These are phyloP conservation scores for Leptothorax acervorum DNA, from an alignment of 2,888 invertebrate genomes.

Conservation along the genomic window DNA sequence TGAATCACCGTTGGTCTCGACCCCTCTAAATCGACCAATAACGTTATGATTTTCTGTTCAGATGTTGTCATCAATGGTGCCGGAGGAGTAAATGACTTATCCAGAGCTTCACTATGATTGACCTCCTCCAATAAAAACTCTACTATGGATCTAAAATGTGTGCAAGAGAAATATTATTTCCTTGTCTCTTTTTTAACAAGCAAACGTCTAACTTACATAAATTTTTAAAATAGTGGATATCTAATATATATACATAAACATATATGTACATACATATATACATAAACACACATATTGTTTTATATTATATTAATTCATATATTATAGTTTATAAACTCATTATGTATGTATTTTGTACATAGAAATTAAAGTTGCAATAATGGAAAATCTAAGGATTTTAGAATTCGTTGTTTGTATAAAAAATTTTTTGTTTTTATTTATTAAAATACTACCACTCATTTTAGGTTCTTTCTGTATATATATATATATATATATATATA, in stretches of 20 bases:
- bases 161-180: not conserved
- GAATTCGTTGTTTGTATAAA: not conserved
- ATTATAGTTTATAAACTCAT: too few species aligned
- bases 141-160: conserved; percentile 75
- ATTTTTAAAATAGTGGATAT: not conserved
- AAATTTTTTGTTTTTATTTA: not conserved
- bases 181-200: not conserved
- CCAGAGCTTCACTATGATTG: conserved; percentile 78
- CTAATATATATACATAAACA: too few species aligned
- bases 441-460: not conserved
- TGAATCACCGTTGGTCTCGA: conserved; percentile 73
- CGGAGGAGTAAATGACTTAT: conserved; percentile 84
- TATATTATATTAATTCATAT: too few species aligned
- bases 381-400: not conserved
- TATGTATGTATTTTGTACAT: too few species aligned
- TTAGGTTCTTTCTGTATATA: not conserved
- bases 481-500: too few species aligned
- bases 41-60: conserved; percentile 84
- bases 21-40: conserved; percentile 83
- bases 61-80: conserved; percentile 85
- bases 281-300: too few species aligned
- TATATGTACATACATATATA: too few species aligned
- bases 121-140: conserved; percentile 69
- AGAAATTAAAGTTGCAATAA: not conserved
- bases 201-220: not conserved